Base-by-base conservation (phyloP, 2,113 vertebrate genomes). In the Cryptotis parvus region DNA sequence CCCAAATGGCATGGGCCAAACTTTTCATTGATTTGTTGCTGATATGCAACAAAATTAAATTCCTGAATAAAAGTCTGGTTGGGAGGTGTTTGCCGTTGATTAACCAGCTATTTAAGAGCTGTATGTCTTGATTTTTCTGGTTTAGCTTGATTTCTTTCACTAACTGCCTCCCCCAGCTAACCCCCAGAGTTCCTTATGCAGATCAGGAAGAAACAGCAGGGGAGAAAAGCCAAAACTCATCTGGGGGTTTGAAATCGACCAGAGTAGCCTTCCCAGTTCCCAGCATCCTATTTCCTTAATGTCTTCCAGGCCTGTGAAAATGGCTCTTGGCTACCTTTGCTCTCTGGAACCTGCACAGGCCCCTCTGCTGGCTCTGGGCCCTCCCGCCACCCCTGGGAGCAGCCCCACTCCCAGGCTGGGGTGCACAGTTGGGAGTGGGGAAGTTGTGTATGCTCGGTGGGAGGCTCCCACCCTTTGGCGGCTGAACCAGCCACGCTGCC, bases 161-260 rank as follows among this genome's bases (percentile, higher is more conserved):
- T 3, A 18, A 55, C 52, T 55, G 5, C 52, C 52, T 55, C 20
- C 52, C 52, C 52, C 20, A 55, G 52, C 20, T 74, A 69, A 76
- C 65, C 43, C 87, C n/a, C 2, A 29, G 43, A 86, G 9, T 84
- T 94, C 58, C 31, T 63, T 88, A 55, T 77, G 72, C 72, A 77
- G 49, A 69, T 85, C 87, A 91, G 68, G 70, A 69, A 69, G 76
- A 87, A 93, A 78, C 45, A 88, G 85, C 65, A 85, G 79, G 37
- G 74, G 73, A 93, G 70, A 84, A 91, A 77, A 89, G 55, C 49
- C 35, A 73, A 76, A 69, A 35, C 35, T 45, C 26, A 37, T 66
- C 52, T 84, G 69, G 72, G 49, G n/a, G 52, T 75, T 90, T 49
- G 79, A 87, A 78, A 68, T 9, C 20, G 61, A 66, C 39, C 29